These are phyloP conservation scores for Megalopta genalis DNA, from an alignment of 1,140 invertebrate species.

Conservation along the genomic window DNA sequence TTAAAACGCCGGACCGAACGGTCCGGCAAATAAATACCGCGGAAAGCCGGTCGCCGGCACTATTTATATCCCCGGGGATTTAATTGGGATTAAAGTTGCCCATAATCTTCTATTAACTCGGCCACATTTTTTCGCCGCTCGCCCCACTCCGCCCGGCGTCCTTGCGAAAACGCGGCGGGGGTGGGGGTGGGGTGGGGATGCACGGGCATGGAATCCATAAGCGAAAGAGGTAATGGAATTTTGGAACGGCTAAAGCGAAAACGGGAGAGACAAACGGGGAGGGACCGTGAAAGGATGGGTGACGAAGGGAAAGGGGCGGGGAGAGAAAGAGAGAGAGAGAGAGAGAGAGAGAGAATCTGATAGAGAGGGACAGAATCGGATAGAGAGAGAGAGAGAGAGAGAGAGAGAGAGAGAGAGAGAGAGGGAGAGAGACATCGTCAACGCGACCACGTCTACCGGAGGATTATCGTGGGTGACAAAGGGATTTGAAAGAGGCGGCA, in stretches of 20 bases:
- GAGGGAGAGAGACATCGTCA: conserved; percentile 47
- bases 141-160: no score
- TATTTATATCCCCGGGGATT: conserved; percentile 12
- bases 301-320: not conserved
- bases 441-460: conserved; percentile 51
- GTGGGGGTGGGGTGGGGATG: not conserved
- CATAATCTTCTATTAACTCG: conserved; percentile 48
- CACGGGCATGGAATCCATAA: conserved; percentile 45
- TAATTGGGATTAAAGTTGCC: conserved; percentile 40
- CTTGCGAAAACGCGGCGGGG: not conserved
- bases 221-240: conserved; percentile 57
- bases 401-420: not conserved
- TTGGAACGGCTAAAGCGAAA: conserved; percentile 20
- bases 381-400: no score
- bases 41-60: not conserved
- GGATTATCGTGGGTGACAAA: conserved; percentile 62
- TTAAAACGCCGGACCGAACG: not conserved
- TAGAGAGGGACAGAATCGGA: not conserved
- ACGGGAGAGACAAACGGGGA: conserved; percentile 13
- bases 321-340: not conserved
- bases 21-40: conserved; percentile 23
- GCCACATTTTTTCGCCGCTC: not conserved
- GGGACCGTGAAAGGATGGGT: not conserved
- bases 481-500: conserved; percentile 61
- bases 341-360: conserved; percentile 24